Conservation (phyloP, 2,888 invertebrate genomes). For the Nemurella pictetii region DNA sequence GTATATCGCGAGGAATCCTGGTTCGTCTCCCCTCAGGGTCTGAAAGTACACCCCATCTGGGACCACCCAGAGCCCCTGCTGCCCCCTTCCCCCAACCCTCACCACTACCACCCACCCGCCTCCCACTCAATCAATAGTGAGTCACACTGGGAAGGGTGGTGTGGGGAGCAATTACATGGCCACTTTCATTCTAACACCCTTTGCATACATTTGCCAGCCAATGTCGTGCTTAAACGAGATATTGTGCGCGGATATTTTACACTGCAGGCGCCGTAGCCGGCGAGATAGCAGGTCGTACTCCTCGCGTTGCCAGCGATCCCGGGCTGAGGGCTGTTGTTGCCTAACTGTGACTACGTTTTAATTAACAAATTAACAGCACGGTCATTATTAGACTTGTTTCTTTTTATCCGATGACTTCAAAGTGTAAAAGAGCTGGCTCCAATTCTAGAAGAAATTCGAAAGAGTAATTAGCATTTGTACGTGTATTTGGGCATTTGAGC, state of each 20-base stretch:
- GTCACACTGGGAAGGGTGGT: slow-evolving; percentile 48
- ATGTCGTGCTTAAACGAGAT: background rate
- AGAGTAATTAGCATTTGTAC: too few species aligned
- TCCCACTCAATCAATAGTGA: slow-evolving; percentile 55
- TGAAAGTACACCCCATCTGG: slow-evolving; percentile 25
- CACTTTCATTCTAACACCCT: slow-evolving; percentile 58
- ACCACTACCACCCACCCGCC: slow-evolving; percentile 37
- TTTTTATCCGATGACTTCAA: background rate
- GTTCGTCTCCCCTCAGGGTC: slow-evolving; percentile 25
- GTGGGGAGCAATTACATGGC: slow-evolving; percentile 57
- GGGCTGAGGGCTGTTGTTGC: background rate
- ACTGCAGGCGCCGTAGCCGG: background rate
- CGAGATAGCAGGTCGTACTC: too few species aligned
- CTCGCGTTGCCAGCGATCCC: background rate
- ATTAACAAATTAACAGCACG: background rate
- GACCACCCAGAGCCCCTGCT: slow-evolving; percentile 38
- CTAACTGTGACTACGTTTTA: background rate
- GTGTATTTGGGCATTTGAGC: background rate
- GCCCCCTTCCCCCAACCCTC: slow-evolving; percentile 36
- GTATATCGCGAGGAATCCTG: background rate
- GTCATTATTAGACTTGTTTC: background rate
- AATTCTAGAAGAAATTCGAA: background rate
- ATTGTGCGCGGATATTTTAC: background rate
- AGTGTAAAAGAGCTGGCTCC: background rate
- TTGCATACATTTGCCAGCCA: slow-evolving; percentile 55